Evolutionary conservation across 2,113 vertebrate genomes (phyloP), one percentile per base, ranked within the genome.

Genomic region (Poeciliopsis occidentalis): DNA sequence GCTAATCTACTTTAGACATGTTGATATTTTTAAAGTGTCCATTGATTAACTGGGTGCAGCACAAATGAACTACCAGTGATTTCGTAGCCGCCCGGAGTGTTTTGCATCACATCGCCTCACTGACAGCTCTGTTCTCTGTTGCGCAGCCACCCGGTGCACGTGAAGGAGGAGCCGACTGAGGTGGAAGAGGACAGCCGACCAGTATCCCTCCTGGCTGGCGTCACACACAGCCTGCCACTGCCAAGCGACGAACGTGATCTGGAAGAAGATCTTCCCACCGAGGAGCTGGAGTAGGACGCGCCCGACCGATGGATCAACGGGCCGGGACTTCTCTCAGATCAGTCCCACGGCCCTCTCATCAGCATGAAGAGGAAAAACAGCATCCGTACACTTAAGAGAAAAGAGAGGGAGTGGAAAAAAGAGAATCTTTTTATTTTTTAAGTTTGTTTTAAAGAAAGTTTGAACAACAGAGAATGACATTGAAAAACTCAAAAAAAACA

Each of bases 141-240:
- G 61, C 34, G 0, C 85, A 96, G 97, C 91, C 97, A 99, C 89
- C 96, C 95, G 81, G 94, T 98, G 71, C 97, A 99, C 79, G 97
- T 99, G 92, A 99, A 99, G 93, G 98, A 99, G 95, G 98, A 99
- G 78, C 98, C 98, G 0, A 93, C 97, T 0, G 97, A 98, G 90
- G 81, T 96, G 0, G 97, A 99, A 88, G 98, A 99, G 15, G 97
- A 98, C 87, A 89, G 94, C 82, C 93, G 97, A 72, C 96, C 97
- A 0, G 86, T 97, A 27, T 97, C 97, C 0, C 93, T 96, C 66
- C 91, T 97, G 90, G 95, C 95, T 8, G 72, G 93, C 24, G 88
- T 97, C 87, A 95, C 96, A 91, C 96, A 97, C 91, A 96, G 94
- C 94, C 86, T 97, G 88, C 89, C 92, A 34, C 92, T 97, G 89